Base-by-base conservation (phyloP, 2,797 vertebrate genomes). In the Melopsittacus undulatus region DNA sequence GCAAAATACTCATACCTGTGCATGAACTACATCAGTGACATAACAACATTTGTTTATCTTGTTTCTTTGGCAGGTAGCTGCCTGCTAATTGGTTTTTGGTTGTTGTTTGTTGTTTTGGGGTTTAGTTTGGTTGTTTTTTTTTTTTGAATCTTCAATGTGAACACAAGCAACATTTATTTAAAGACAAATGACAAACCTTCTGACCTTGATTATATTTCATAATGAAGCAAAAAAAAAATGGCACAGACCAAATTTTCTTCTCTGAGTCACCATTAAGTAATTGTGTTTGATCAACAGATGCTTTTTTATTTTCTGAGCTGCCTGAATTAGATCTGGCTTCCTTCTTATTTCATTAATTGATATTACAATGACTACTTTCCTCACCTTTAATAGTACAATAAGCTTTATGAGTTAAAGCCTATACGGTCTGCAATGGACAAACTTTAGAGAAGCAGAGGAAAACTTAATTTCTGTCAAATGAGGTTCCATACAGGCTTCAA, bases 341-440 rank as follows among this genome's bases (percentile, higher is more conserved):
- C 17, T 84, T 94, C 54, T 84, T 80, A 67, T 74, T 92, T 87
- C 43, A 38, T 63, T 92, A 86, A 88, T 75, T 78, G 54, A 84
- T 73, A 63, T 7, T 49, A 61, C 11, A 87, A 22, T 63, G 4
- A 76, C 63, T 72, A 75, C 75, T 88, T 90, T 90, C 54, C 66
- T 88, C 76, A 84, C 30, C n/a, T 62, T 81, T 57, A 90, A 57
- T 32, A 40, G 19, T 10, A 24, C n/a, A 82, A 45, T 40, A 73
- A 87, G 8, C 32, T 12, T 43, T 63, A 12, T 32, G 49, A 22
- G 11, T 63, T 79, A 67, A 84, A 79, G 10, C 3, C n/a, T 69
- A 36, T 10, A 11, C 81, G 24, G 4, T 54, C 63, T 92, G 17
- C 7, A 43, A 73, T 82, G 59, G 46, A 22, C 22, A 64, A 88